Evolutionary conservation across 1,140 invertebrate species (phyloP).

Genomic region (Pristionchus pacificus): DNA sequence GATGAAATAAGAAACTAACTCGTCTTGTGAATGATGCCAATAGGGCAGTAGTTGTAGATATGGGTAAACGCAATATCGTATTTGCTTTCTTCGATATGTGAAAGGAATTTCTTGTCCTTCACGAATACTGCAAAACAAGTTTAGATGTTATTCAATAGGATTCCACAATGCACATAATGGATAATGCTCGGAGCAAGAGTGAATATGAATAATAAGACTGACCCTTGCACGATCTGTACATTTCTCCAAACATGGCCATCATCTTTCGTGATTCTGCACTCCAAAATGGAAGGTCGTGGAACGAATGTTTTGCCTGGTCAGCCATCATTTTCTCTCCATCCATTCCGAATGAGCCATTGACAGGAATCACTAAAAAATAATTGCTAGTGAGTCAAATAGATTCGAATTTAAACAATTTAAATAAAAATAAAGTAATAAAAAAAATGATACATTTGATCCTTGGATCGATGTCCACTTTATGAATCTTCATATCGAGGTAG

Average conservation of each 20-base stretch:
- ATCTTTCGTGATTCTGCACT: background rate
- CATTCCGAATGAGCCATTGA: background rate
- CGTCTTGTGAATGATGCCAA: slow-evolving; percentile 13
- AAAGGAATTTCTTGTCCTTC: slow-evolving; percentile 6
- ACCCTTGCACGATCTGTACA: background rate
- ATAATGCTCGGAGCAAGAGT: background rate
- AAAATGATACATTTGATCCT: slow-evolving; percentile 3
- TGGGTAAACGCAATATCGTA: slow-evolving; percentile 23
- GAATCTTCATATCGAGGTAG: background rate
- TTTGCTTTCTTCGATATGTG: slow-evolving; percentile 5
- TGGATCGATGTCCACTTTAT: slow-evolving; percentile 5
- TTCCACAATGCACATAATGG: background rate
- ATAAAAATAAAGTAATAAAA: background rate
- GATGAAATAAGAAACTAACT: background rate
- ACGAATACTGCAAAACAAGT: slow-evolving; percentile 1
- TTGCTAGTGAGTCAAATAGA: background rate
- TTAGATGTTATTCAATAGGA: background rate
- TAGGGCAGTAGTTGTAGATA: slow-evolving; percentile 20
- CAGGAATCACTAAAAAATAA: background rate
- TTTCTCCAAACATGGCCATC: background rate
- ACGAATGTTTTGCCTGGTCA: background rate
- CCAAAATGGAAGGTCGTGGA: slow-evolving; percentile 13
- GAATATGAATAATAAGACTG: background rate
- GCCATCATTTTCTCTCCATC: background rate
- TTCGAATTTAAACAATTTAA: background rate